Percentiles rank a stretch among this genome's conserved stretches.
phyloP scores from a whole-genome alignment of 2,888 invertebrate genomes.

The Norana najaformis region DNA sequence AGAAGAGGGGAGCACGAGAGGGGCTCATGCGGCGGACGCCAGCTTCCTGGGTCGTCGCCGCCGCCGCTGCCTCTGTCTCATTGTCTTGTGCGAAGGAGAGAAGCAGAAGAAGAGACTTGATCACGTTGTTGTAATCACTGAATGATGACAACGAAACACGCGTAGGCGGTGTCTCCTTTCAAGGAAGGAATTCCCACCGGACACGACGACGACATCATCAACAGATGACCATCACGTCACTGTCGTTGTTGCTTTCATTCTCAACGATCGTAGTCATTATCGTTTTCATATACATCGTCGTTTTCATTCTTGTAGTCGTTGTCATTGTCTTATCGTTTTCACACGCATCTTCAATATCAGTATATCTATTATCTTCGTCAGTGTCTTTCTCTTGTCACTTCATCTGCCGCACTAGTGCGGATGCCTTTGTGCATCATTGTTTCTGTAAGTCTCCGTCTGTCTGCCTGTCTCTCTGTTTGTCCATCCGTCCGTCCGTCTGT shows the following conservation, averaged over 20 bases:
- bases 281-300: no score
- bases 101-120: not conserved
- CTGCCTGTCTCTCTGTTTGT: not conserved
- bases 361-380: no score
- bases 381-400: no score
- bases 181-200: not conserved
- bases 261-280: no score
- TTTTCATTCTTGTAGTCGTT: no score
- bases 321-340: no score
- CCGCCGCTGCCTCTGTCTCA: not conserved
- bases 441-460: not conserved
- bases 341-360: no score
- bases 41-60: not conserved
- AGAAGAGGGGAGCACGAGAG: not conserved
- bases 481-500: not conserved
- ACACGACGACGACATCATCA: not conserved
- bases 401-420: no score
- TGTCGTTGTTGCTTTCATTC: no score
- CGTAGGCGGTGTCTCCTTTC: not conserved
- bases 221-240: no score
- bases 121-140: constrained; percentile 13
- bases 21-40: not conserved
- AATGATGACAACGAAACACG: not conserved
- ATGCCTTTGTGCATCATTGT: not conserved
- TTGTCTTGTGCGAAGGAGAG: not conserved